Evolutionary conservation across 2,888 invertebrate genomes (phyloP).

Genomic region (Drosophila buzzatii): DNA sequence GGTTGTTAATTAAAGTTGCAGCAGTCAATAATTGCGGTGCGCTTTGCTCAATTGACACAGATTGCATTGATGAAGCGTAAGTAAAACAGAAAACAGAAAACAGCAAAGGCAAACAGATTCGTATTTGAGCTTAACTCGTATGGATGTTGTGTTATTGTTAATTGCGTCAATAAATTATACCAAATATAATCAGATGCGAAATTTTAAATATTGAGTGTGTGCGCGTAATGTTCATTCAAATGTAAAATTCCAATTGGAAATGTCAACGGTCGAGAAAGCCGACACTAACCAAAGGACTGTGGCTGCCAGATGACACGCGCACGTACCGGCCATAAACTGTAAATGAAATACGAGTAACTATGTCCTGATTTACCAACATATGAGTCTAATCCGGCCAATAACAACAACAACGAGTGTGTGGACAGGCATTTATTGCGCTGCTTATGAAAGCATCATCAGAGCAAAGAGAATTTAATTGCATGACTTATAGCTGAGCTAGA

Average conservation of each 20-base stretch:
- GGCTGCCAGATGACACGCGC: conserved; percentile 33
- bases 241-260: conserved; percentile 13
- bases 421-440: neutral
- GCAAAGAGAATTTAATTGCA: neutral
- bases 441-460: neutral
- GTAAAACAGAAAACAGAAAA: neutral
- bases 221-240: conserved; percentile 1
- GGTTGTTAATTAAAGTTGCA: conserved; percentile 68
- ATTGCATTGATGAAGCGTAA: conserved; percentile 24
- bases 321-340: conserved; percentile 21
- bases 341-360: conserved; percentile 15
- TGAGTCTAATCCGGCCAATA: conserved; percentile 22
- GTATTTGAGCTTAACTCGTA: conserved; percentile 5
- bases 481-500: neutral
- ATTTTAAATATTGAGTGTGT: conserved; percentile 8
- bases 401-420: neutral
- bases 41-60: conserved; percentile 72
- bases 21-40: conserved; percentile 66
- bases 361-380: conserved; percentile 10
- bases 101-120: conserved; percentile 7
- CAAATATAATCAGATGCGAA: neutral
- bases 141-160: conserved; percentile 37
- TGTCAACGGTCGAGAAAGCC: neutral
- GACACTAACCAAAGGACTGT: neutral
- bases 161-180: conserved; percentile 13